Evolutionary conservation across 2,888 invertebrate genomes (phyloP).

Genomic region (Cabera pusaria): DNA sequence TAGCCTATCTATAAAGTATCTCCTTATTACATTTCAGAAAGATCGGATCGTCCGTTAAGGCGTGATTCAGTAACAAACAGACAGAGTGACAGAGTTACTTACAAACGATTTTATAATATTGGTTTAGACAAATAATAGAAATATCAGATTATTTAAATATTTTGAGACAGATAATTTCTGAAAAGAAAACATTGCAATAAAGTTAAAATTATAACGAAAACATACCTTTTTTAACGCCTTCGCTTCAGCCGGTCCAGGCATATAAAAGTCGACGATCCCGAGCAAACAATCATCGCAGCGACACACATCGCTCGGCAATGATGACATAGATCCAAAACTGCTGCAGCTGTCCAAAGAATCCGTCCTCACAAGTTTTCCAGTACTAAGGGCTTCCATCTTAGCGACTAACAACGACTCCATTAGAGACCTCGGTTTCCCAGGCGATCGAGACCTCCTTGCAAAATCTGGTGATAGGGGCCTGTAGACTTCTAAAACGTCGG

Average conservation of each 20-base stretch:
- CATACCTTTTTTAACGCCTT: conserved; percentile 85
- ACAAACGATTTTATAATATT: no score
- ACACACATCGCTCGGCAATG: conserved; percentile 89
- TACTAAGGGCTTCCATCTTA: conserved; percentile 89
- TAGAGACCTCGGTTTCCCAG: conserved; percentile 87
- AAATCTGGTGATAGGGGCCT: conserved; percentile 74
- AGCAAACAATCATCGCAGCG: conserved; percentile 92
- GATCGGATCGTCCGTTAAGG: no score
- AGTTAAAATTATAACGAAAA: no score
- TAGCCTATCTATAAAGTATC: no score
- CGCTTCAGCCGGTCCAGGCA: conserved; percentile 77
- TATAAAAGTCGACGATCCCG: conserved; percentile 91
- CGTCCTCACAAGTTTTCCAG: conserved; percentile 85
- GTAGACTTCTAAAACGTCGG: conserved; percentile 60
- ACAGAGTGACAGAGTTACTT: no score
- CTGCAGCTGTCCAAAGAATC: conserved; percentile 91
- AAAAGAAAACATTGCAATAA: no score
- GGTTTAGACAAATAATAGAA: no score
- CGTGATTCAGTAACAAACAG: no score
- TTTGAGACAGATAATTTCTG: no score
- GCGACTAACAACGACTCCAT: conserved; percentile 92
- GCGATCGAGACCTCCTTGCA: conserved; percentile 71
- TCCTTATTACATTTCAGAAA: no score
- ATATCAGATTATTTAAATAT: no score
- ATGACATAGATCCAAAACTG: conserved; percentile 87